Evolutionary conservation across 2,797 vertebrate species (phyloP), one percentile per base, ranked within the genome.

Genomic region (Bradypodion ventrale): DNA sequence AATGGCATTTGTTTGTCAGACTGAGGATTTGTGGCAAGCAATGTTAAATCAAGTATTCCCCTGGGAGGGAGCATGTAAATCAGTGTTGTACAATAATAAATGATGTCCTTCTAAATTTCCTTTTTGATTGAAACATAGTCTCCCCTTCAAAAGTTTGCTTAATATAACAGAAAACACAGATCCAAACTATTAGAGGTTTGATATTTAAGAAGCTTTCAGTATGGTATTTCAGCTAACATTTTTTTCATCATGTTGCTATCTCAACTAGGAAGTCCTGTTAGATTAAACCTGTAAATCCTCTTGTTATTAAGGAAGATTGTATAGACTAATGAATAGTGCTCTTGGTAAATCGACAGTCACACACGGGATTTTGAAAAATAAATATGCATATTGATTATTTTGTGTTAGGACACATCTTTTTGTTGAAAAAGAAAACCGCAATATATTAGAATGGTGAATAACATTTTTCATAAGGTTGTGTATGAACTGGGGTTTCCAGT

Each of bases 281-380:
- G 80, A 87, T 91, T 92, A 89, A 85, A 82, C 0, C 40, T 79
- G 49, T 37, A 86, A 69, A 85, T 83, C 85, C 52, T 84, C 75
- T 78, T 42, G 5, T 65, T 84, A 27, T 83, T 83, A 84, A 84
- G 75, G 3, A 70, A 84, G 86, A 92, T 27, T 37, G 19, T 1
- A 0, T 42, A 74, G 5, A 12, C 1, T 68, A 83, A 59, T 75
- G 46, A 4, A 8, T 44, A 75, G 37, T 83, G 1, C 23, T 87
- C 1, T 93, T 74, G 85, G 90, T 46, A 59, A 63, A 75, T 56
- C 88, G 3, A 73, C 32, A 79, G 75, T 85, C 46, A 74, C 87
- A 84, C 42, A 2, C 1, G 72, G 23, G 84, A 82, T 87, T 86
- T 89, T 90, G 42, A 78, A 75, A 82, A 23, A 66, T 62, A 0